These are phyloP conservation scores for Porphyrio hochstetteri DNA, from an alignment of 2,113 vertebrate species.

Conservation along the genomic window DNA sequence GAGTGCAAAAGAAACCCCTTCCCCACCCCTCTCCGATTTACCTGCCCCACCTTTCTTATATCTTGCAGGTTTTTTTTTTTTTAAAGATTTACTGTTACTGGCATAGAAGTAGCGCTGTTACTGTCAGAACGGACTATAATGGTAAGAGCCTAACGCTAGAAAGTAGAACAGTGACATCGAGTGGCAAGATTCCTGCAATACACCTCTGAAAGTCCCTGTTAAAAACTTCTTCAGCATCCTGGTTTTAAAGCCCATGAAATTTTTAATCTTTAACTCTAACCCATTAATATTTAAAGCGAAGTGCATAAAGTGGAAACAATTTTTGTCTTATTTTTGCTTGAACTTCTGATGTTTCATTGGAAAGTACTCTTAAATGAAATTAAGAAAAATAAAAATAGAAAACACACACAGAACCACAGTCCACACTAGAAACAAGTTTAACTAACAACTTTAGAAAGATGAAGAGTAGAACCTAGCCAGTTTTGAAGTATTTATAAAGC, in stretches of 20 bases:
- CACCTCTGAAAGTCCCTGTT: background rate
- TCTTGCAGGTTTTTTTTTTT: background rate
- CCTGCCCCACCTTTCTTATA: background rate
- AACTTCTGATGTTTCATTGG: background rate
- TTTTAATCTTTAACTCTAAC: background rate
- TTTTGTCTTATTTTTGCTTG: background rate
- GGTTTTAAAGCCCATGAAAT: fast-evolving
- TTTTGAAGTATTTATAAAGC: background rate
- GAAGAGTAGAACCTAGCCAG: background rate
- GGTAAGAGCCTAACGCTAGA: background rate
- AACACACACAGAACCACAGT: fast-evolving
- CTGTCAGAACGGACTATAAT: fast-evolving
- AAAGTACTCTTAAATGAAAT: background rate
- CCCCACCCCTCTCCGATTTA: background rate
- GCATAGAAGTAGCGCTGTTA: too few relatives aligned
- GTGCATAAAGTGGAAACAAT: background rate
- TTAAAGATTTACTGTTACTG: background rate
- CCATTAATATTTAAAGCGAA: background rate
- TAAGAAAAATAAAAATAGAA: background rate
- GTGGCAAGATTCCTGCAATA: background rate
- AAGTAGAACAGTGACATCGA: background rate
- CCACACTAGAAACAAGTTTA: background rate
- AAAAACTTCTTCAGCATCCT: too few relatives aligned
- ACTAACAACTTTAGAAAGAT: background rate
- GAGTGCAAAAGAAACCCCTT: background rate